Evolutionary conservation across 1,140 invertebrate genomes (phyloP).

Genomic region (Solenopsis invicta): DNA sequence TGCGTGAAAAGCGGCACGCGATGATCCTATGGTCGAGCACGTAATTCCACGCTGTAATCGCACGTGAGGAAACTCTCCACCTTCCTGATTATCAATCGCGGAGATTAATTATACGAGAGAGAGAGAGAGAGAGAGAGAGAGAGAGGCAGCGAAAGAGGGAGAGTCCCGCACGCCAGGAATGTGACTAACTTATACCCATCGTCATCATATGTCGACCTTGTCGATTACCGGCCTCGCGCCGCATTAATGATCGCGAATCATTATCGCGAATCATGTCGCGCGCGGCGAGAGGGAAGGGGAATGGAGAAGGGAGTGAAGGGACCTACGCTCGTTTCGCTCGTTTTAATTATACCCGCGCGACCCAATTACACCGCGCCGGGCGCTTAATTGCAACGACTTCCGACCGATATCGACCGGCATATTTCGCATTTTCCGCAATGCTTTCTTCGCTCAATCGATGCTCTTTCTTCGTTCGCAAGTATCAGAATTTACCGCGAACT

Average conservation of each 20-base stretch:
- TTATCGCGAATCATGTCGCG: constrained; percentile 16
- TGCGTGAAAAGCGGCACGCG: constrained; percentile 57
- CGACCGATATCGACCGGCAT: constrained; percentile 18
- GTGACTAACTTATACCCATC: neutral
- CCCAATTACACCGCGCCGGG: constrained; percentile 32
- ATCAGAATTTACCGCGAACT: no score
- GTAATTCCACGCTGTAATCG: constrained; percentile 50
- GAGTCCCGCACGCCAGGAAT: neutral
- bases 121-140: neutral
- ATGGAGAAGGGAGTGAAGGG: neutral
- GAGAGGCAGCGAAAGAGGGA: neutral
- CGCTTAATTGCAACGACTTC: constrained; percentile 10
- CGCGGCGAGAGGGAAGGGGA: neutral
- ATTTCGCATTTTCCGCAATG: neutral
- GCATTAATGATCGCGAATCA: constrained; percentile 37
- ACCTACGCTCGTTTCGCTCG: neutral
- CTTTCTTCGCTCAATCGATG: neutral
- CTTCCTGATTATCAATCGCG: constrained; percentile 50
- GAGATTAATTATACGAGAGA: constrained; percentile 47
- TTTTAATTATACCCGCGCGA: constrained; percentile 45
- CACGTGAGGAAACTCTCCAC: constrained; percentile 46
- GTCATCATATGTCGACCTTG: constrained; percentile 13
- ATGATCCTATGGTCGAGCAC: constrained; percentile 44
- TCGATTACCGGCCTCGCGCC: constrained; percentile 5
- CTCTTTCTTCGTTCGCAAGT: neutral